These are phyloP conservation scores for Boloria euphrosyne DNA, from an alignment of 2,888 invertebrate species.

Conservation along the genomic window DNA sequence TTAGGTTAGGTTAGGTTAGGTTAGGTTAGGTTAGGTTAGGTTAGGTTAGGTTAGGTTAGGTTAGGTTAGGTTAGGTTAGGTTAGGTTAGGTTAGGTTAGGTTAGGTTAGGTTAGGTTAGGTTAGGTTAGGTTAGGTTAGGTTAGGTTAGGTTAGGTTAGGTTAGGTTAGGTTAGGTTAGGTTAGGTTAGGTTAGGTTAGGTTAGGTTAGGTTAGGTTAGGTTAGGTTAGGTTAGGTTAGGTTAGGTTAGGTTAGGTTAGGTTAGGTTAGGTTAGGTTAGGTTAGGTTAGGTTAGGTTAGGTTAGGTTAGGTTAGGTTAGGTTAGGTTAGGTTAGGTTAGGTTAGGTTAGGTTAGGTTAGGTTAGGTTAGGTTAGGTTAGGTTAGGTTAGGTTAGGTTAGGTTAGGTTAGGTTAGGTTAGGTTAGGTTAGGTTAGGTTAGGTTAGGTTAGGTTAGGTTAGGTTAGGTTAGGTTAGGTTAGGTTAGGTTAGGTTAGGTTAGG, in stretches of 20 bases:
- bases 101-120: no score
- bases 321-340: slow-evolving; percentile 33
- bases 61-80: no score
- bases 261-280: slow-evolving; percentile 16
- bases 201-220: no score
- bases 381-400: slow-evolving; percentile 2
- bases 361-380: slow-evolving; percentile 16
- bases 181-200: no score
- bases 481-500: slow-evolving; percentile 3
- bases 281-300: slow-evolving; percentile 16
- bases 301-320: slow-evolving; percentile 33
- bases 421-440: slow-evolving; percentile 11
- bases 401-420: neutral
- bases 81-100: no score
- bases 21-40: no score
- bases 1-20: no score
- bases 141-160: no score
- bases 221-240: no score
- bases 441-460: slow-evolving; percentile 9
- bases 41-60: no score
- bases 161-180: no score
- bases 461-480: slow-evolving; percentile 5
- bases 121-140: no score
- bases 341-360: slow-evolving; percentile 16
- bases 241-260: slow-evolving; percentile 22